Conservation (phyloP, 2,113 vertebrate species). For the Melanerpes formicivorus region DNA sequence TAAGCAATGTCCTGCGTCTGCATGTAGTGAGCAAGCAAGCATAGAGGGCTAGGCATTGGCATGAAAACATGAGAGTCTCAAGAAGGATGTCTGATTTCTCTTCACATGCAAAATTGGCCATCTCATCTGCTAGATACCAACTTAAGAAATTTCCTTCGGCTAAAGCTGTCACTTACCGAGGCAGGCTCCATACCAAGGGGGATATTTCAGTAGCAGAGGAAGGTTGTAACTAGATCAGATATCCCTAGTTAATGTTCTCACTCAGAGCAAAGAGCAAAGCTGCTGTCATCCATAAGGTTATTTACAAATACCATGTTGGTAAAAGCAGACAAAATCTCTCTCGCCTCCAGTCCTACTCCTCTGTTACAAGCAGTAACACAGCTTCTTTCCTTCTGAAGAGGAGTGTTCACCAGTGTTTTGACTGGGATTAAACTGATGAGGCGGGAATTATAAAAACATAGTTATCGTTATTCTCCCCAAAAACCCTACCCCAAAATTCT, state of each 20-base stretch:
- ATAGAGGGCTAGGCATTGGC: not conserved
- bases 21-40: not conserved
- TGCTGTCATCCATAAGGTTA: not conserved
- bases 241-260: not conserved
- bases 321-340: not conserved
- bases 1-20: not conserved
- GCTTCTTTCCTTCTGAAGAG: not conserved
- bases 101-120: not conserved
- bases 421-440: no score
- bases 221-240: not conserved
- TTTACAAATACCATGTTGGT: not conserved
- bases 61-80: not conserved
- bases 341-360: not conserved
- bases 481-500: no score
- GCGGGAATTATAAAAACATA: no score
- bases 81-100: not conserved
- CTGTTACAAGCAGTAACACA: fast-evolving
- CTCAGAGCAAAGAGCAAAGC: not conserved
- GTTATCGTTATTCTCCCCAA: no score
- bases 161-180: not conserved
- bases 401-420: not conserved
- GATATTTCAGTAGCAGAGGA: not conserved
- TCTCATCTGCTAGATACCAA: not conserved
- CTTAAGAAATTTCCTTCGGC: not conserved
- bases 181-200: not conserved